These are phyloP conservation scores for Pseudomugil gertrudae DNA, from an alignment of 2,797 vertebrate species.

Conservation along the genomic window DNA sequence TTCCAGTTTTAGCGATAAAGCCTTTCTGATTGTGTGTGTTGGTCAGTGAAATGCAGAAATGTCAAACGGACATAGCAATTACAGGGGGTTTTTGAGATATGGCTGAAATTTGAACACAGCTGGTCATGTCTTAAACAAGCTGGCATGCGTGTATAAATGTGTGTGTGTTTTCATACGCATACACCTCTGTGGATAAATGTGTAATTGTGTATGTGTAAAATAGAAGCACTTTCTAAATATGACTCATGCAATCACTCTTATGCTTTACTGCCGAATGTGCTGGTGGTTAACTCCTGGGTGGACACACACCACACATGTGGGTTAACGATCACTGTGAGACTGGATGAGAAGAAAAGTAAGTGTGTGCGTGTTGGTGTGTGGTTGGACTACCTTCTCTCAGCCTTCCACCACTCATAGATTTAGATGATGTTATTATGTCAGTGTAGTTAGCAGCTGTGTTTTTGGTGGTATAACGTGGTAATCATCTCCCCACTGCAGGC, in stretches of 20 bases:
- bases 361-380: slow-evolving; percentile 32
- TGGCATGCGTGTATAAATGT: slow-evolving; percentile 21
- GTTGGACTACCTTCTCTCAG: slow-evolving; percentile 64
- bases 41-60: slow-evolving; percentile 66
- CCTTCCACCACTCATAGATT: slow-evolving; percentile 74
- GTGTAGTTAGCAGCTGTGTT: slow-evolving; percentile 79
- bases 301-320: slow-evolving; percentile 75
- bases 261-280: slow-evolving; percentile 54
- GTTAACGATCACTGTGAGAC: slow-evolving; percentile 75
- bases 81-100: slow-evolving; percentile 71
- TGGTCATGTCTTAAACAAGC: slow-evolving; percentile 56
- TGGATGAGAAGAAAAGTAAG: slow-evolving; percentile 43
- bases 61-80: slow-evolving; percentile 72
- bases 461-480: slow-evolving; percentile 64
- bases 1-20: slow-evolving; percentile 71
- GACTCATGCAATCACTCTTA: slow-evolving; percentile 67
- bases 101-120: slow-evolving; percentile 73
- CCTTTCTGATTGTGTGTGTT: slow-evolving; percentile 74
- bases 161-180: slow-evolving; percentile 38
- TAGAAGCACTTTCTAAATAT: slow-evolving; percentile 76
- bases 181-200: slow-evolving; percentile 46
- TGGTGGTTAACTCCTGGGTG: slow-evolving; percentile 67
- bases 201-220: slow-evolving; percentile 41
- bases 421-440: slow-evolving; percentile 80
- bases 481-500: slow-evolving; percentile 66